phyloP scores from a whole-genome alignment of 1,140 invertebrate species.

The Cydia strobilella region DNA sequence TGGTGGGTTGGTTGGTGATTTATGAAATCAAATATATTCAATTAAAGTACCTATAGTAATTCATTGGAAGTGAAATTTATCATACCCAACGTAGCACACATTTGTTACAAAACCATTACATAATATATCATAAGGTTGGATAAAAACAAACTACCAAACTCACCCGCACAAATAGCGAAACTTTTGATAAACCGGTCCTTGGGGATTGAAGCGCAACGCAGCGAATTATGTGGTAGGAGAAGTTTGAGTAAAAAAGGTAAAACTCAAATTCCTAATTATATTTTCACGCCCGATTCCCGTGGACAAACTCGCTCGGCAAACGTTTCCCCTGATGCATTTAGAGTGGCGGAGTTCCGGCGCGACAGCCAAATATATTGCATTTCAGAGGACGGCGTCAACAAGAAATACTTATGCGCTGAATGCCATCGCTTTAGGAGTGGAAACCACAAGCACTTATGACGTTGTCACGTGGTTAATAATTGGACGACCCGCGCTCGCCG shows the following conservation, averaged over 20 bases:
- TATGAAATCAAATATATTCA: not conserved
- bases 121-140: not conserved
- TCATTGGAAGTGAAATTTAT: not conserved
- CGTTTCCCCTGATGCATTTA: slow-evolving; percentile 23
- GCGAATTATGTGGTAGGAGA: slow-evolving; percentile 25
- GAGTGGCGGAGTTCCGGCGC: not conserved
- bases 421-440: not conserved
- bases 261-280: slow-evolving; percentile 32
- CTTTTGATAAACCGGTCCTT: slow-evolving; percentile 31
- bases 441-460: slow-evolving; percentile 23
- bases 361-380: slow-evolving; percentile 8
- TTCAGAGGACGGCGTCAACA: slow-evolving; percentile 10
- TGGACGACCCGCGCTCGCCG: slow-evolving; percentile 21
- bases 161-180: slow-evolving; percentile 28
- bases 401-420: slow-evolving; percentile 29
- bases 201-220: slow-evolving; percentile 4
- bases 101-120: slow-evolving; percentile 6
- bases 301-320: slow-evolving; percentile 11
- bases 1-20: no score
- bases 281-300: slow-evolving; percentile 31
- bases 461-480: slow-evolving; percentile 31
- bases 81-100: not conserved
- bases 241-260: slow-evolving; percentile 21
- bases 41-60: not conserved
- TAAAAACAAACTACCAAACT: slow-evolving; percentile 30